Base-by-base conservation (phyloP, 2,113 vertebrate genomes). In the Myxocyprinus asiaticus region DNA sequence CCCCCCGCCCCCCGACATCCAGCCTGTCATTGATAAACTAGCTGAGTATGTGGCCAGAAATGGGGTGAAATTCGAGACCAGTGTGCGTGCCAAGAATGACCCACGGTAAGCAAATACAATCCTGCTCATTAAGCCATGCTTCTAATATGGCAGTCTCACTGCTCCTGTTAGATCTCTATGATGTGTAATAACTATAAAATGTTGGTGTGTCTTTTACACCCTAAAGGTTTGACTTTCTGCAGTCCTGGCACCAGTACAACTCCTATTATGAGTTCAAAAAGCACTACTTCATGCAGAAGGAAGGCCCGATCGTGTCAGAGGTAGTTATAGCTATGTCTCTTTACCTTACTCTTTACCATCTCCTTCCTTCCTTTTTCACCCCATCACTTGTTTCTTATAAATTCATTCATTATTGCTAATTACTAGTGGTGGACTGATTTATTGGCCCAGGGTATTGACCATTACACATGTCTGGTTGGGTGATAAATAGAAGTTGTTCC, bases 211-310 rank as follows among this genome's bases (percentile, higher is more conserved):
- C 56, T 65, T 17, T 7, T 69, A 8, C 15, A 56, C 58, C n/a
- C 67, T 85, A 4, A 75, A 99, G 98, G 85, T 99, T 99, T 89
- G 96, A 99, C 68, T 99, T 99, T 87, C 91, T 99, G 58, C 97
- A 98, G 86, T 93, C 97, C 0, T 98, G 98, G 97, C 91, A 99
- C 87, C 96, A 98, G 85, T 99, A 95, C 89, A 98, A 99, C 82
- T 90, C 94, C 50, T 99, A 99, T 86, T 99, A 99, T 1, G 98
- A 98, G 89, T 99, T 98, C 87, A 99, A 98, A 92, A 99, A 99
- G 89, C 95, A 98, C 82, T 98, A 97, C 92, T 99, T 96, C 90
- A 92, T 98, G 90, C 97, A 97, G 86, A 98, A 95, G 85, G 96
- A 97, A 90, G 95, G 92, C 1, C 85, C 74, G 75, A 61, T 74